Conservation (phyloP, 2,888 invertebrate genomes). For the Lycocerus yunnanus region DNA sequence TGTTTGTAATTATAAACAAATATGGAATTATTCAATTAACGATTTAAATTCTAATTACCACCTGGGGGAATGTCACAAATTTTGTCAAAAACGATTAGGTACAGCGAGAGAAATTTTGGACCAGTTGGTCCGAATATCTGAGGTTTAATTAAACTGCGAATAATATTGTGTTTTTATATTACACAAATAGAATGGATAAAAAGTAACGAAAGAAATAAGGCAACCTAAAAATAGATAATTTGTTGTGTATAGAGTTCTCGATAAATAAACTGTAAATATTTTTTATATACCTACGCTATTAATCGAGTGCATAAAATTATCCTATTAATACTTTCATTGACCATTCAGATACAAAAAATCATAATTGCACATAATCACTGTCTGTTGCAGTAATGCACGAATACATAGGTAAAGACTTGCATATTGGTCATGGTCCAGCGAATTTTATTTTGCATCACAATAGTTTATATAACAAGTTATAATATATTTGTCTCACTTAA, state of each 20-base stretch:
- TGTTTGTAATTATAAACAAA: background rate
- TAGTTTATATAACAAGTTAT: conserved; percentile 12
- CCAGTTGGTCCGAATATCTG: background rate
- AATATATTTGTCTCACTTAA: conserved; percentile 11
- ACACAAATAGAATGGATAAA: background rate
- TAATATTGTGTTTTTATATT: background rate
- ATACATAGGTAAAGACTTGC: conserved; percentile 24
- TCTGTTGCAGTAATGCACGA: conserved; percentile 24
- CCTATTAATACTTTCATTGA: conserved; percentile 18
- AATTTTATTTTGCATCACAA: conserved; percentile 16
- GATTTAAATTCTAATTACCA: background rate
- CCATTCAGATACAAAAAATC: conserved; percentile 4
- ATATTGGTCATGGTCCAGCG: conserved; percentile 27
- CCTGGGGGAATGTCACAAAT: background rate
- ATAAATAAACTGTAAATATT: background rate
- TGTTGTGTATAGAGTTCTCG: background rate
- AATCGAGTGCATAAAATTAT: conserved; percentile 1
- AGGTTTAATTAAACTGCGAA: background rate
- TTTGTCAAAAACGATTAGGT: background rate
- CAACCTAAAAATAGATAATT: background rate
- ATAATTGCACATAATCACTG: conserved; percentile 27
- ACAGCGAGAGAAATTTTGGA: no score
- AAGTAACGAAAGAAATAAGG: background rate
- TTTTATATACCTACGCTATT: background rate
- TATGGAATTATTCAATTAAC: background rate